phyloP scores from a whole-genome alignment of 1,140 invertebrate genomes.

The Neodiprion fabricii region DNA sequence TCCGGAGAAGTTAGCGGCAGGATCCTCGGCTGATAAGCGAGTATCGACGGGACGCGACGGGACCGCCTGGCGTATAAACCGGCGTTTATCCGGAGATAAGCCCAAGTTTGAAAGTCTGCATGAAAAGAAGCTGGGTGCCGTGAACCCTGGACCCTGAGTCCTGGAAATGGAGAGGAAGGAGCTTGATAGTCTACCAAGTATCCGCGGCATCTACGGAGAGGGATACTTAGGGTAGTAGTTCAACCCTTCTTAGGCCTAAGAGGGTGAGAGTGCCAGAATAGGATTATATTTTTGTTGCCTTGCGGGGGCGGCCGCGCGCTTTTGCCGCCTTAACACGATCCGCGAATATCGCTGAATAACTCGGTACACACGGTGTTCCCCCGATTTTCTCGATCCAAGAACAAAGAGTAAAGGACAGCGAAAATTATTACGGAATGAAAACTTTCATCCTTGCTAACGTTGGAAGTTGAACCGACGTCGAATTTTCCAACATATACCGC shows the following conservation, averaged over 20 bases:
- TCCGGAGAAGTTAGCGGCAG: background rate
- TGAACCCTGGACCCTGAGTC: background rate
- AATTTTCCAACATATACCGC: too few relatives aligned
- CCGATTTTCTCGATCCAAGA: background rate
- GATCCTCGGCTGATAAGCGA: background rate
- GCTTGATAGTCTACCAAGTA: background rate
- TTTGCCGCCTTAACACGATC: too few relatives aligned
- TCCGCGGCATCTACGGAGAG: background rate
- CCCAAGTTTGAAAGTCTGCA: background rate
- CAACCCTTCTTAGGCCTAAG: conserved; percentile 13
- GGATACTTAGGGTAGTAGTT: conserved; percentile 10
- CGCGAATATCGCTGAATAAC: too few relatives aligned
- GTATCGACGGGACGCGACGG: background rate
- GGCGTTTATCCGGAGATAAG: background rate
- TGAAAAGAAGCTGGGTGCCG: background rate
- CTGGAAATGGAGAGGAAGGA: background rate
- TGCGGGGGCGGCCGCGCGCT: background rate
- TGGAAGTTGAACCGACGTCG: background rate
- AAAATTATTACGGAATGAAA: background rate
- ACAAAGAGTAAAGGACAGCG: background rate
- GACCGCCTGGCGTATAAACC: background rate
- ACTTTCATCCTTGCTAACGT: background rate
- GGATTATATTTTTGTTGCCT: background rate
- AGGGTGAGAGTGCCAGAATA: conserved; percentile 1
- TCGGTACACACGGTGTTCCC: background rate